Base-by-base conservation (phyloP, 2,797 vertebrate species). In the Lerista edwardsae region DNA sequence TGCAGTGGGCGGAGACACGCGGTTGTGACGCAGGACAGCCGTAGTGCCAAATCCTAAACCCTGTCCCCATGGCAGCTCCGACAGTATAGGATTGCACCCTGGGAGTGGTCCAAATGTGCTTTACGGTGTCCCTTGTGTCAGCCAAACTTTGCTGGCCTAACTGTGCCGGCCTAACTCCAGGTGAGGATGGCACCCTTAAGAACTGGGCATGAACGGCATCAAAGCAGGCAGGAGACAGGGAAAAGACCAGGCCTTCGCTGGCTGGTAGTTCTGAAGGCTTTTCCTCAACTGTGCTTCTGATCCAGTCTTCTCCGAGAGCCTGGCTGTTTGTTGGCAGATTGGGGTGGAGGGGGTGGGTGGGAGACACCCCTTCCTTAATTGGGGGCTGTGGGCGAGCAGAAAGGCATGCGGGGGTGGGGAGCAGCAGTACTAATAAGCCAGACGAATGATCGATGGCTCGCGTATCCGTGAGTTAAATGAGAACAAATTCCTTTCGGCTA, bases 401-500 rank as follows among this genome's bases (percentile, higher is more conserved):
- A 11, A 64, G 65, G 59, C 8, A 41, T 19, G 21, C 9, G 17
- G 36, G 23, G 57, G 19, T 2, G 55, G 15, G n/a, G 7, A 51
- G 11, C 34, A 47, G 68, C 88, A 93, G 88, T 27, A 31, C 67
- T 78, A 83, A 84, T 68, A 82, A 92, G 19, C 29, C 41, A 65
- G 34, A 69, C 10, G 93, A 90, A 95, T 96, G 96, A 97, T 96
- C 94, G 93, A 96, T 95, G 95, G 94, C 93, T 91, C 87, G 91
- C 95, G 95, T 88, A 95, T 51, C 31, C 93, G 96, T 95, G 96
- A 82, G 91, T 93, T 94, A 94, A 94, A 93, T 94, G 95, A 93
- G 93, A 93, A 97, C 96, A 97, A 96, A 97, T 97, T 96, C 96
- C 92, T 94, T 87, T 88, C 89, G 93, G 93, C 94, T 93, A 92